Evolutionary conservation across 1,140 invertebrate species (phyloP).

Genomic region (Drosophila malerkotliana): DNA sequence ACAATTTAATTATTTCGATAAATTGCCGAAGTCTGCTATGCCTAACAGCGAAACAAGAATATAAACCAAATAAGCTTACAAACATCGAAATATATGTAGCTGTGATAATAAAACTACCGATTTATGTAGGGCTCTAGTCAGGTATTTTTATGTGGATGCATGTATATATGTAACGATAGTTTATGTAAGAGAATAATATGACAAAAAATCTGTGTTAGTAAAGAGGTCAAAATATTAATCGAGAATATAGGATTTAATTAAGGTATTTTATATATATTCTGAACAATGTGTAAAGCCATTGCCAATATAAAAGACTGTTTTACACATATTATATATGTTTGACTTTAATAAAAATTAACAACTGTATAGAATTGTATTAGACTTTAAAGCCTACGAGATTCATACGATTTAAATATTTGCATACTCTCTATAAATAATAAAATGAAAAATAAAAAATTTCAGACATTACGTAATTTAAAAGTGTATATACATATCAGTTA

Average conservation of each 20-base stretch:
- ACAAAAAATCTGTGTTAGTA: conserved; percentile 9
- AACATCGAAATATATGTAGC: conserved; percentile 31
- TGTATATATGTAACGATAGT: conserved; percentile 3
- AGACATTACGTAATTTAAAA: background rate
- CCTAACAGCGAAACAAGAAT: background rate
- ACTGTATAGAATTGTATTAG: background rate
- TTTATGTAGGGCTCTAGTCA: conserved; percentile 47
- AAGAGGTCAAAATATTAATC: conserved; percentile 1
- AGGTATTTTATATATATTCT: conserved; percentile 38
- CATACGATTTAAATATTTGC: background rate
- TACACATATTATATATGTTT: conserved; percentile 50
- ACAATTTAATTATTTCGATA: background rate
- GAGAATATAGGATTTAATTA: background rate
- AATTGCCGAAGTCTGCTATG: background rate
- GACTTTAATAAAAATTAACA: background rate
- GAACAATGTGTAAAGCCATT: conserved; percentile 66
- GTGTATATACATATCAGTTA: background rate
- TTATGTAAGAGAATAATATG: background rate
- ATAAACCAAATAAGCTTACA: conserved; percentile 1
- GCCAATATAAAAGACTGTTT: conserved; percentile 74
- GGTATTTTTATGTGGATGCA: conserved; percentile 7
- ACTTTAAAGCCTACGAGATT: background rate
- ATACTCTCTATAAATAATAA: background rate
- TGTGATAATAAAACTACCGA: conserved; percentile 39
- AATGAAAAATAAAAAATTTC: background rate